Base-by-base conservation (phyloP, 2,113 vertebrate species). In the Thamnaconus septentrionalis region DNA sequence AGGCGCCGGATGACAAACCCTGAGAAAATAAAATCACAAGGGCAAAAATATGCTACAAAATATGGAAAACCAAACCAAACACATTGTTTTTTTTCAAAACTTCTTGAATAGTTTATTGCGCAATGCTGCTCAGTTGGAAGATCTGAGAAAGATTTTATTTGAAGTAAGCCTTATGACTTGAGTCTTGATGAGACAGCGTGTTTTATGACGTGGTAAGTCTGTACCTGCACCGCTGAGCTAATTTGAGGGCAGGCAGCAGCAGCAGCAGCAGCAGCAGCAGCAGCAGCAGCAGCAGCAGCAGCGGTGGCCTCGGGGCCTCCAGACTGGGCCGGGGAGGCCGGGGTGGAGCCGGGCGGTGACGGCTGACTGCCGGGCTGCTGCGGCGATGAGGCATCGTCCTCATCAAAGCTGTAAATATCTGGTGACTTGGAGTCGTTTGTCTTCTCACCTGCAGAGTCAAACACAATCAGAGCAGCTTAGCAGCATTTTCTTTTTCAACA, bases 341-440 rank as follows among this genome's bases (percentile, higher is more conserved):
- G 90, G 51, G 92, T 94, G 40, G 92, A 80, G 64, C 71, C 87
- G 48, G 48, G n/a, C 67, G 95, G 94, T 3, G 95, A 96, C 72
- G 93, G 94, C 77, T 96, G 95, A 84, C 94, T 94, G 12, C 89
- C 91, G 1, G 95, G 94, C 63, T 93, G 93, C 70, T 94, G 94
- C 1, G 96, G 94, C 68, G 96, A 96, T 59, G 94, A 85, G 53
- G 94, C 93, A 42, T 98, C 96, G 8, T 98, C 96, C 79, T 99
- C 97, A 48, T 96, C 95, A 82, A 97, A 96, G 50, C 91, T 94
- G 84, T 93, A 94, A 78, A 87, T 76, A 66, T 90, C 84, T 46
- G 67, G n/a, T 0, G 89, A 89, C 63, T 94, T 93, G 44, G 92
- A 90, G 56, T 82, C 87, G 66, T 89, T 91, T 61, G 92, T 87